These are phyloP conservation scores for Triplophysa tibetana DNA, from an alignment of 2,113 vertebrate genomes.

Conservation along the genomic window DNA sequence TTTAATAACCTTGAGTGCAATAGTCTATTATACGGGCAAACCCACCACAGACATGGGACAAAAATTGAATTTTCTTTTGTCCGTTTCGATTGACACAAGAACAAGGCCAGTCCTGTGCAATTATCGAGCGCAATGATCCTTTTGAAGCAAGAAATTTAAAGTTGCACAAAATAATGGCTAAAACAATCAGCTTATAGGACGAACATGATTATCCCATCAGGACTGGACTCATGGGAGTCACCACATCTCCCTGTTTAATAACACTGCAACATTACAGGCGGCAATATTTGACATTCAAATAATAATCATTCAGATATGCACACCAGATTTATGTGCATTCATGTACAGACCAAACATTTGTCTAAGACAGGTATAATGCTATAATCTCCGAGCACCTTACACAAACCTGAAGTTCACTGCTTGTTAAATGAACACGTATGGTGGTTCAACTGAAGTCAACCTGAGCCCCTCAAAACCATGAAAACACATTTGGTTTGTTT, in stretches of 20 bases:
- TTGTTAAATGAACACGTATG: background rate
- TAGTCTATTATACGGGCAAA: slow-evolving; percentile 18
- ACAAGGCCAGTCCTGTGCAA: slow-evolving; percentile 92
- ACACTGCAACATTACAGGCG: slow-evolving; percentile 23
- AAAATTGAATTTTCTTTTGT: slow-evolving; percentile 64
- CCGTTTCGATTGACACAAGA: slow-evolving; percentile 71
- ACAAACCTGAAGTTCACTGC: too few species aligned
- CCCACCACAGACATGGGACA: slow-evolving; percentile 46
- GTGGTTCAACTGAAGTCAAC: background rate
- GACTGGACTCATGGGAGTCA: slow-evolving; percentile 70
- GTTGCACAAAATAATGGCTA: slow-evolving; percentile 91
- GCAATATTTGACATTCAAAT: slow-evolving; percentile 71
- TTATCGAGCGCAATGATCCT: slow-evolving; percentile 96
- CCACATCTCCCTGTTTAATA: slow-evolving; percentile 35
- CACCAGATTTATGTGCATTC: too few species aligned
- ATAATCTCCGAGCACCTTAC: too few species aligned
- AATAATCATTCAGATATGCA: too few species aligned
- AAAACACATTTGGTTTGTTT: too few species aligned
- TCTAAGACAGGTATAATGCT: background rate
- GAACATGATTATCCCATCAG: slow-evolving; percentile 87
- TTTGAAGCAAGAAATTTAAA: slow-evolving; percentile 94
- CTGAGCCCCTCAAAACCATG: background rate
- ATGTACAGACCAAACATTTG: too few species aligned
- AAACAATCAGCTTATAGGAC: slow-evolving; percentile 86
- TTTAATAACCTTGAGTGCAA: background rate